A percentile compares a stretch with the other conserved stretches of the same genome.
Evolutionary conservation across 2,888 invertebrate genomes (phyloP).

Genomic region (Neoscelio sp.): DNA sequence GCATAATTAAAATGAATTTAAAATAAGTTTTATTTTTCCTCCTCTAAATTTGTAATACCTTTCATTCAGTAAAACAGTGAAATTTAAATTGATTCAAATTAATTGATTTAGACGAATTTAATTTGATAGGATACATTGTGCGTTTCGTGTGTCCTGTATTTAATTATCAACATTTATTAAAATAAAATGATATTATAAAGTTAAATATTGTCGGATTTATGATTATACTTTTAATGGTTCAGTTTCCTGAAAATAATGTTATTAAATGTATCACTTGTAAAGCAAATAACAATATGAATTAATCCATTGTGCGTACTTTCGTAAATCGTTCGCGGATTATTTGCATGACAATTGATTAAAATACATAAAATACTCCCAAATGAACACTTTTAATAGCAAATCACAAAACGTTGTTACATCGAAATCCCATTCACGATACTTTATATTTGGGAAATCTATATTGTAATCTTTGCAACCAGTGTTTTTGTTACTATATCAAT

Average conservation of each 20-base stretch:
- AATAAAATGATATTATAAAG: too few species aligned
- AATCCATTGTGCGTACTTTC: slow-evolving; percentile 24
- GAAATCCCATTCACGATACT: not conserved
- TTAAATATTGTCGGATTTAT: too few species aligned
- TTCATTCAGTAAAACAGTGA: slow-evolving; percentile 3
- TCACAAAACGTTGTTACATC: not conserved
- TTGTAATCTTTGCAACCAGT: slow-evolving; percentile 5
- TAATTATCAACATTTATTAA: too few species aligned
- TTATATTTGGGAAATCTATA: not conserved
- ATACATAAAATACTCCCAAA: slow-evolving; percentile 8
- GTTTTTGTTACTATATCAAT: too few species aligned
- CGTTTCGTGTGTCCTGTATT: slow-evolving; percentile 8
- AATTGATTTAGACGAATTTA: slow-evolving; percentile 26
- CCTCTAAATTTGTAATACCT: too few species aligned
- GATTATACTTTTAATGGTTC: too few species aligned
- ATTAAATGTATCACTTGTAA: too few species aligned
- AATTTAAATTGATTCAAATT: slow-evolving; percentile 13
- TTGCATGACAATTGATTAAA: slow-evolving; percentile 50
- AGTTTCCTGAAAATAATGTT: too few species aligned
- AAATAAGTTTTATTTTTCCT: too few species aligned
- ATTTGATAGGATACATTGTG: slow-evolving; percentile 8
- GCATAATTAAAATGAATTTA: too few species aligned
- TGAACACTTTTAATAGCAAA: not conserved
- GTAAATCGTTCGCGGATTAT: slow-evolving; percentile 34
- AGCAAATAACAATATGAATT: slow-evolving; percentile 25